Conservation (phyloP, 1,140 invertebrate genomes). For the Augochlora pura region DNA sequence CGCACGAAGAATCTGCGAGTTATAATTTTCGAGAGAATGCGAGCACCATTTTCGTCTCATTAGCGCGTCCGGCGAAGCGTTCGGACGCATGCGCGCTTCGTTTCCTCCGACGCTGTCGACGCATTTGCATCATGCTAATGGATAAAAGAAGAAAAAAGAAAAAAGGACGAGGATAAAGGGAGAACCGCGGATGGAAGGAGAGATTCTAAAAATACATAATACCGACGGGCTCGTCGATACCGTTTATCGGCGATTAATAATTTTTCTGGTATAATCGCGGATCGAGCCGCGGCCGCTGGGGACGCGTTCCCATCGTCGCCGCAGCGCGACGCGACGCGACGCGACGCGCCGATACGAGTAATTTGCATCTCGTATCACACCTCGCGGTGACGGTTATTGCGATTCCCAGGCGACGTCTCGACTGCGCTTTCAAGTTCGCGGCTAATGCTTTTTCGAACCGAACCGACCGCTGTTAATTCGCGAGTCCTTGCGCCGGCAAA, state of each 20-base stretch:
- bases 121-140: background rate
- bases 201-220: conserved; percentile 14
- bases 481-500: background rate
- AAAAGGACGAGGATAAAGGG: background rate
- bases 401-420: conserved; percentile 32
- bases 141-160: background rate
- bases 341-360: conserved; percentile 13
- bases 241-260: conserved; percentile 31
- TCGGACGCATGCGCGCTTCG: background rate
- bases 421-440: conserved; percentile 9
- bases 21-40: conserved; percentile 17
- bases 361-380: conserved; percentile 46
- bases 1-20: background rate
- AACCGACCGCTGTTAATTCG: background rate
- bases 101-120: background rate
- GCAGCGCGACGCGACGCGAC: too few species aligned
- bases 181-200: background rate
- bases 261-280: conserved; percentile 18
- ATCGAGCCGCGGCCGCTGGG: conserved; percentile 3
- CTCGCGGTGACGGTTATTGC: conserved; percentile 29
- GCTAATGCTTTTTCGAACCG: conserved; percentile 29
- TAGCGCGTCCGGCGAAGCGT: conserved; percentile 1
- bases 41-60: conserved; percentile 15
- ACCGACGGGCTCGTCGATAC: conserved; percentile 1
- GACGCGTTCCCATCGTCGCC: conserved; percentile 7